These are phyloP conservation scores for Apodemia mormo DNA, from an alignment of 2,888 invertebrate genomes.

Conservation along the genomic window DNA sequence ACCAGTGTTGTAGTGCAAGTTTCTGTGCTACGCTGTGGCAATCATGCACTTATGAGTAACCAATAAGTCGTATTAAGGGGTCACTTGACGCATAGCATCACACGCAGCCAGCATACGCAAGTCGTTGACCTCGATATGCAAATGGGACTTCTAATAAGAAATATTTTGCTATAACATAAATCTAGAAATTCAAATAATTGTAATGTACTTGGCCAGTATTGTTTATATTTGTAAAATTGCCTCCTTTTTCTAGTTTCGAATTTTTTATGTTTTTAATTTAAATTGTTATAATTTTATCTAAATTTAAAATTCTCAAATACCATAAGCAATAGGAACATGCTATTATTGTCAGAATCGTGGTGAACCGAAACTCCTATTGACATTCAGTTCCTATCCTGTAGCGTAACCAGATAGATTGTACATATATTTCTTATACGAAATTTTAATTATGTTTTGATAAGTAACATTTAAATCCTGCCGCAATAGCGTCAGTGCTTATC, in stretches of 20 bases:
- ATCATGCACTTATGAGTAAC: conserved; percentile 70
- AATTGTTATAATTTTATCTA: neutral
- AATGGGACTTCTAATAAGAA: conserved; percentile 56
- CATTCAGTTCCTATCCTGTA: too few species aligned
- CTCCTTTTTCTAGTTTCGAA: too few species aligned
- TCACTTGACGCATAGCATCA: conserved; percentile 70
- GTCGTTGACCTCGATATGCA: conserved; percentile 72
- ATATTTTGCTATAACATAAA: conserved; percentile 41
- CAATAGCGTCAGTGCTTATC: too few species aligned
- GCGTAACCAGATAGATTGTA: too few species aligned
- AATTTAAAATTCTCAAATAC: neutral
- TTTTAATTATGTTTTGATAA: too few species aligned
- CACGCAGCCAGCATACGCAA: conserved; percentile 66
- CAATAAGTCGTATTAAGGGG: conserved; percentile 77
- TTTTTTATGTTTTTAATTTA: neutral
- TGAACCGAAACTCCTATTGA: too few species aligned
- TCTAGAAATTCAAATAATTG: neutral
- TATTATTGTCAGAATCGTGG: too few species aligned
- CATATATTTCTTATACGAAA: too few species aligned
- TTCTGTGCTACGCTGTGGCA: conserved; percentile 49
- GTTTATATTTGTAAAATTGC: neutral
- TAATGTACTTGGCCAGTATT: neutral
- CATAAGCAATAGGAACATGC: too few species aligned
- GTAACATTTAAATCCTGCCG: too few species aligned
- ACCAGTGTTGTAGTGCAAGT: conserved; percentile 33